Evolutionary conservation across 2,888 invertebrate species (phyloP), one percentile per base, ranked within the genome.

Genomic region (Alcis repandata): DNA sequence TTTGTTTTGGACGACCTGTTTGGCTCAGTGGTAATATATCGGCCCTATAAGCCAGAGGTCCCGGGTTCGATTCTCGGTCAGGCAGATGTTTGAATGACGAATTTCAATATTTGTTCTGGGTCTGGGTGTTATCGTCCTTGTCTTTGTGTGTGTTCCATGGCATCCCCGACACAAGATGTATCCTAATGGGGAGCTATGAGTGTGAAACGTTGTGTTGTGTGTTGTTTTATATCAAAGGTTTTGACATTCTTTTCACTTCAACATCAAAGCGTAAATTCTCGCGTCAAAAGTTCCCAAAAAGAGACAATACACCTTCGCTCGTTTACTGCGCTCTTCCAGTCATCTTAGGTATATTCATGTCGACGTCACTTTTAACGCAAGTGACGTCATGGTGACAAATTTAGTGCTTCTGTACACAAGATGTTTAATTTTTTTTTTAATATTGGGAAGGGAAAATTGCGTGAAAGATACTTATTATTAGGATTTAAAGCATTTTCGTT

Each of bases 291-390:
- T 54, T 41, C 13, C 54, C 36, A 20, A 60, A 54, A 41, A 38
- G 38, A 32, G 20, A 54, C 41, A 56, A 62, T 62, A 61, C 33
- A 45, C 56, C 49, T 62, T 49, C 33, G 33, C 62, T 43, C 15
- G 22, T 60, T 60, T 60, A 43, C 53, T 62, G 51, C 17, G 36
- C 52, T 53, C 45, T 54, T 61, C 40, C 43, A 20, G 49, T 36
- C 62, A 62, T 43, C 51, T 27, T 48, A 41, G n/a, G n/a, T n/a
- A n/a, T 57, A 62, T 62, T 57, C 49, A 56, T 57, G 49, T 36
- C 13, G 49, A 43, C 43, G 54, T 45, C 62, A 41, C 33, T 40
- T 19, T 19, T 38, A 57, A 36, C 22, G 51, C 41, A 40, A 48
- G 48, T 54, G 48, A 41, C 54, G 20, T 27, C 36, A 52, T 1